A percentile compares a stretch with the other conserved stretches of the same genome.
Conservation (phyloP, 2,888 invertebrate genomes). For the Phlogophora meticulosa region DNA sequence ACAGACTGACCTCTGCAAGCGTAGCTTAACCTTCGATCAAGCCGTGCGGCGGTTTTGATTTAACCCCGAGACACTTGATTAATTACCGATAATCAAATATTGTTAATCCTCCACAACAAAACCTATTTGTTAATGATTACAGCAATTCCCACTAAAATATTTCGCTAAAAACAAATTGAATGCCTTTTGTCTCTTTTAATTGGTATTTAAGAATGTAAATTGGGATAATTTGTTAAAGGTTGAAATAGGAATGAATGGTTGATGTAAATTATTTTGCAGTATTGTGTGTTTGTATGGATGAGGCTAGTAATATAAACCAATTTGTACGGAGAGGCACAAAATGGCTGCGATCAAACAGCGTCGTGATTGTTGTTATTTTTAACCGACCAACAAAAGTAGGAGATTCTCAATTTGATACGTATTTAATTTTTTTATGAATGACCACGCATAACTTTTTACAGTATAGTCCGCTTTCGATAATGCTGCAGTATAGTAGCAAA, state of each 20-base stretch:
- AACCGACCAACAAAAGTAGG: no score
- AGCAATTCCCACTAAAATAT: constrained; percentile 63
- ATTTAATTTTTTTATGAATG: no score
- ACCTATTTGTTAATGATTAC: constrained; percentile 41
- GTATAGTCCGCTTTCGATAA: no score
- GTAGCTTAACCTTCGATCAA: no score
- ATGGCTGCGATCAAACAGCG: no score
- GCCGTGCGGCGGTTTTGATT: no score
- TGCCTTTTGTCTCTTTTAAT: constrained; percentile 62
- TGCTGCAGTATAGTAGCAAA: no score
- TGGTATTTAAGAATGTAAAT: constrained; percentile 67
- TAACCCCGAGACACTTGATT: no score
- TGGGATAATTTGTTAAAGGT: constrained; percentile 63
- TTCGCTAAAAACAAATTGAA: constrained; percentile 60
- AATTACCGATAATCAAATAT: constrained; percentile 33
- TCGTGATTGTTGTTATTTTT: no score
- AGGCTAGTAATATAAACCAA: not conserved
- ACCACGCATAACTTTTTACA: no score
- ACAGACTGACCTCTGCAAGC: no score
- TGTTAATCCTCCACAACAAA: constrained; percentile 28
- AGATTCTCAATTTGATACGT: no score
- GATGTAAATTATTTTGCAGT: constrained; percentile 44
- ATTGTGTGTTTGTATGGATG: constrained; percentile 5
- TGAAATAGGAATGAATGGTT: constrained; percentile 31
- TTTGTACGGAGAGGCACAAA: not conserved